Percentiles rank a stretch among this genome's conserved stretches.
Conservation (phyloP, 2,888 invertebrate genomes). For the Tortricodes alternella region DNA sequence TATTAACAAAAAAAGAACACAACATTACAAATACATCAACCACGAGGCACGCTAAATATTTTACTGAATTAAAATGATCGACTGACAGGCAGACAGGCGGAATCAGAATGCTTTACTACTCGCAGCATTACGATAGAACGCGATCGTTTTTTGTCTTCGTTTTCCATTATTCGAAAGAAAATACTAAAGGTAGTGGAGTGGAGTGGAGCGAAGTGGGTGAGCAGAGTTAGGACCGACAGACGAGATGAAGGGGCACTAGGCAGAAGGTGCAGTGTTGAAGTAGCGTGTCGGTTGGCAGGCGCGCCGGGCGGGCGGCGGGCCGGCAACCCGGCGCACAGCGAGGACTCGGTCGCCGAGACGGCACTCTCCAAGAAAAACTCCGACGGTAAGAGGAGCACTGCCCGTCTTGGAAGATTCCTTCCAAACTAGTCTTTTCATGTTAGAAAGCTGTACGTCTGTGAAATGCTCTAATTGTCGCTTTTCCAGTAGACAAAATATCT, state of each 20-base stretch:
- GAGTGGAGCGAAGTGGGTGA: no score
- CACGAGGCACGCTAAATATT: conserved; percentile 23
- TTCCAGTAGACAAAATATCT: conserved; percentile 51
- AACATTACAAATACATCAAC: not conserved
- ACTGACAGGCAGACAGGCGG: conserved; percentile 54
- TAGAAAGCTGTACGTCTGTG: conserved; percentile 58
- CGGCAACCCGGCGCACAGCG: conserved; percentile 88
- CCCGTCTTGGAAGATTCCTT: conserved; percentile 41
- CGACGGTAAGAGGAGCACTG: conserved; percentile 86
- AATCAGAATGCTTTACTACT: conserved; percentile 40
- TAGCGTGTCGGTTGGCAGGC: conserved; percentile 78
- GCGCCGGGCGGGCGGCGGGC: conserved; percentile 70
- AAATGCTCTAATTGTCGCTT: conserved; percentile 68
- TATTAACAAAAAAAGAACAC: no score
- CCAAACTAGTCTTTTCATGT: conserved; percentile 47
- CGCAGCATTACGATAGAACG: not conserved
- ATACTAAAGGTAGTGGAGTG: not conserved
- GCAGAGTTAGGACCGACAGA: conserved; percentile 5
- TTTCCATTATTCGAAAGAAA: not conserved
- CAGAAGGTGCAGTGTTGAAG: conserved; percentile 68
- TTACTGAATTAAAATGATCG: conserved; percentile 41
- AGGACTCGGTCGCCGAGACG: conserved; percentile 91
- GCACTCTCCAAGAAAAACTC: conserved; percentile 91
- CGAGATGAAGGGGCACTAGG: conserved; percentile 6
- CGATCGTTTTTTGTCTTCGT: not conserved